Evolutionary conservation across 2,113 vertebrate species (phyloP).

Genomic region (Thunnus maccoyii): DNA sequence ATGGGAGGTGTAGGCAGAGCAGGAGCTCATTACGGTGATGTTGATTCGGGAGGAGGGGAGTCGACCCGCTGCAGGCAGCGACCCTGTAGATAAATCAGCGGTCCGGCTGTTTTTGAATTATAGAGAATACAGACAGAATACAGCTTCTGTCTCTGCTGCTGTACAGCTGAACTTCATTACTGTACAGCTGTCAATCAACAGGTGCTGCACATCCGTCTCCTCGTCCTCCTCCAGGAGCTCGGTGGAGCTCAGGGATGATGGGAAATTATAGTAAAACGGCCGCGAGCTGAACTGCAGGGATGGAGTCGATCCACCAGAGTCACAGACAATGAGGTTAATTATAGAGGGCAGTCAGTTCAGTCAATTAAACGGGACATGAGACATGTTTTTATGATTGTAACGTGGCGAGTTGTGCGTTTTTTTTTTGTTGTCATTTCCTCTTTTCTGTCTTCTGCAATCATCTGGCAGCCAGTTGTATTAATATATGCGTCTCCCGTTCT

Average conservation of each 20-base stretch:
- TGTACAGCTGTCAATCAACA: conserved; percentile 34
- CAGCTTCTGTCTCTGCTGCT: neutral
- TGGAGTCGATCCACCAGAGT: neutral
- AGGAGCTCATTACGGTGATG: conserved; percentile 47
- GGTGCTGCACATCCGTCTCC: neutral
- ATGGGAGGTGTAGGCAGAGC: conserved; percentile 20
- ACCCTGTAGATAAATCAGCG: conserved; percentile 25
- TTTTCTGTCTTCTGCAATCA: too few species aligned
- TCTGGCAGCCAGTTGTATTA: too few species aligned
- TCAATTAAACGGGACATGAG: neutral
- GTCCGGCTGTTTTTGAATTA: neutral
- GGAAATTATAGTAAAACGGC: neutral
- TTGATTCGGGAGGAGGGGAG: conserved; percentile 33
- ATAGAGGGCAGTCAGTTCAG: neutral
- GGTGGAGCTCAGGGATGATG: neutral
- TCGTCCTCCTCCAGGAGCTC: neutral
- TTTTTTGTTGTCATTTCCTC: too few species aligned
- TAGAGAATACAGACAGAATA: neutral
- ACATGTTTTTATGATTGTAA: too few species aligned
- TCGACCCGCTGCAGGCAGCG: conserved; percentile 9
- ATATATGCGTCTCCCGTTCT: too few species aligned
- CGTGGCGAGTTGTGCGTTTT: too few species aligned
- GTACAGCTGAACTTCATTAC: neutral
- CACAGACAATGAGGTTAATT: conserved; percentile 2
- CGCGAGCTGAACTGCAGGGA: neutral